Percentiles rank a stretch among this genome's conserved stretches.
Conservation (phyloP, 2,113 vertebrate species). For the Melanotaenia duboulayi region DNA sequence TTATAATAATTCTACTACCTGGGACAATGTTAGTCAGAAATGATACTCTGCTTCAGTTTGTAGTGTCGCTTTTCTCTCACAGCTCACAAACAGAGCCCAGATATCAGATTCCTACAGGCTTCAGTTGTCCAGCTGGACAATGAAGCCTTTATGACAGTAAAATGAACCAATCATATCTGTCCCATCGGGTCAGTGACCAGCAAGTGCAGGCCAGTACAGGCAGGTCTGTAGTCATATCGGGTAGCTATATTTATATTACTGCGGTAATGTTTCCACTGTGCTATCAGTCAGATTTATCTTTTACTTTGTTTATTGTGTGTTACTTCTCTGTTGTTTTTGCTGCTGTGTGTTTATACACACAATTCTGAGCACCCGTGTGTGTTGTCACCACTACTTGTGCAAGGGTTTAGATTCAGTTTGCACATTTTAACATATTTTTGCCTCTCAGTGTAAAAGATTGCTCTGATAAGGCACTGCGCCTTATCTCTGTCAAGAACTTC, state of each 20-base stretch:
- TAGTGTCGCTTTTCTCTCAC: neutral
- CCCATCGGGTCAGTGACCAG: constrained; percentile 20
- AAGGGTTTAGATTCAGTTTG: too few relatives aligned
- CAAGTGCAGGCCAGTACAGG: neutral
- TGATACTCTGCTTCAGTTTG: neutral
- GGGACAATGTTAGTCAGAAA: neutral
- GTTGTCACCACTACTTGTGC: too few relatives aligned
- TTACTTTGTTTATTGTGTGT: neutral
- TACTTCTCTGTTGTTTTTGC: too few relatives aligned
- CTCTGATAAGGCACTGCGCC: too few relatives aligned
- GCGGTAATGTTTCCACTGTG: too few relatives aligned
- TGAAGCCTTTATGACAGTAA: constrained; percentile 66
- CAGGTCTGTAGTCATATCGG: too few relatives aligned
- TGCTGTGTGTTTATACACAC: too few relatives aligned
- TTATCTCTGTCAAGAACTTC: neutral
- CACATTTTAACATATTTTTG: neutral
- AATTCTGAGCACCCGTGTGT: too few relatives aligned
- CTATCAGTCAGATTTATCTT: too few relatives aligned
- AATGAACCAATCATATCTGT: constrained; percentile 65
- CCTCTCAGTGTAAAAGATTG: neutral
- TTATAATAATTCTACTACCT: too few relatives aligned
- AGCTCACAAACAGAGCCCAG: constrained; percentile 7
- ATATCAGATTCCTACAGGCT: constrained; percentile 66
- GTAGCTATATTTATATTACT: too few relatives aligned
- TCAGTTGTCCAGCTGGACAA: constrained; percentile 61